Evolutionary conservation across 2,113 vertebrate species (phyloP), one percentile per base, ranked within the genome.

Genomic region (Cryptomyrus ogoouensis): DNA sequence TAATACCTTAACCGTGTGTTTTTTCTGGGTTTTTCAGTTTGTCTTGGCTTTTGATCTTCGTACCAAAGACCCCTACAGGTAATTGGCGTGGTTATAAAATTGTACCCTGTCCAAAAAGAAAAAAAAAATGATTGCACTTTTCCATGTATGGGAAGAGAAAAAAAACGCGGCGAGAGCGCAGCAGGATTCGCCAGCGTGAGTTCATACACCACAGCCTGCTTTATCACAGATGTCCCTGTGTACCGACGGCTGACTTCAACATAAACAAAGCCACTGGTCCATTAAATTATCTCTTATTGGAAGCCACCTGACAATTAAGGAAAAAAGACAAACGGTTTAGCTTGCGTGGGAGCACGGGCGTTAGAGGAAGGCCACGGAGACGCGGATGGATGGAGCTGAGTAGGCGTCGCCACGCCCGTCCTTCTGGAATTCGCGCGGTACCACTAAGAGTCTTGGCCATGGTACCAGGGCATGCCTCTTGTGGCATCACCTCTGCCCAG

Each of bases 241-340:
- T 93, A 89, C 70, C 86, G 93, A 94, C 88, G 94, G 92, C 93
- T 94, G 94, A 95, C 95, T 70, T 90, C 91, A 95, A 95, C 94
- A 94, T 93, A 95, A 95, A 95, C 93, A 93, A 93, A 94, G 93
- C 93, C 94, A 94, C 94, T 93, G 92, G 93, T 93, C 93, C 93
- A 92, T 95, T 95, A 95, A 95, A 95, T 95, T 93, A 90, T 94
- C 93, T 93, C 95, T 95, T 95, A 95, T 95, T 94, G 92, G 92
- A 92, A 92, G 91, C 93, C 95, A 95, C 94, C 94, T 95, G 95
- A 94, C 93, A 94, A 95, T 95, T 95, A 95, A 89, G 74, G 35
- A 42, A 80, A 15, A n/a, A 84, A 84, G 39, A 21, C 35, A 27
- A 58, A 39, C 52, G n/a, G 6, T 85, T 85, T 44, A 62, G 80